phyloP scores from a whole-genome alignment of 2,888 invertebrate genomes.

The Pinctada fucata region DNA sequence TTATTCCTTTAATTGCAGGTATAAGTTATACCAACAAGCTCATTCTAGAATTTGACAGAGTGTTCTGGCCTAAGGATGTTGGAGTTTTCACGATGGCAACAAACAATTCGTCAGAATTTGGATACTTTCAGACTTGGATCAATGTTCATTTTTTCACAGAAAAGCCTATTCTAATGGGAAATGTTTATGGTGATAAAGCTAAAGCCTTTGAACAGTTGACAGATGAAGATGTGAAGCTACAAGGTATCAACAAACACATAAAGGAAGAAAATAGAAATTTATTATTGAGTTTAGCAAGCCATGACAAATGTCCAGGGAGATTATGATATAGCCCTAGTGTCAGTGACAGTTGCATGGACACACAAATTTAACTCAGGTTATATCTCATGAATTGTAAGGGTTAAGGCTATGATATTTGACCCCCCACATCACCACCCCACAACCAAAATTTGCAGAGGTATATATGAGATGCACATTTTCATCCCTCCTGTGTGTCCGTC shows the following conservation, averaged over 20 bases:
- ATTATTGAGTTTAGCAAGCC: no score
- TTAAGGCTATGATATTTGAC: no score
- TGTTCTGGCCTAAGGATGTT: slow-evolving; percentile 68
- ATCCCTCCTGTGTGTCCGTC: no score
- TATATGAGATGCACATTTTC: no score
- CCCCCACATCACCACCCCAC: no score
- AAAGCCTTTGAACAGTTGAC: slow-evolving; percentile 54
- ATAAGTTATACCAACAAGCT: slow-evolving; percentile 48
- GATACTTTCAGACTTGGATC: slow-evolving; percentile 65
- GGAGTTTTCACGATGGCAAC: slow-evolving; percentile 61
- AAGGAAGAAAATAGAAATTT: neutral
- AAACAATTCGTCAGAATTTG: slow-evolving; percentile 38
- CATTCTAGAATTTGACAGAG: slow-evolving; percentile 62
- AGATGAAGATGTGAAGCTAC: slow-evolving; percentile 52
- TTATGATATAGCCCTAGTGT: no score
- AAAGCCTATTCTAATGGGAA: slow-evolving; percentile 54
- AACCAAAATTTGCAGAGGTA: no score
- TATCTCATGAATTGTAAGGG: no score
- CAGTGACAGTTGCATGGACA: no score
- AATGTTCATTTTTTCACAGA: slow-evolving; percentile 57
- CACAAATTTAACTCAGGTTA: no score
- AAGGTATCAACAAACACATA: slow-evolving; percentile 38
- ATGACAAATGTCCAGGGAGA: no score
- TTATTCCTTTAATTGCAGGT: slow-evolving; percentile 4
- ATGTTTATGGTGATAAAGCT: slow-evolving; percentile 56